Evolutionary conservation across 2,797 vertebrate genomes (phyloP), one percentile per base, ranked within the genome.

Genomic region (Pelobates cultripes): DNA sequence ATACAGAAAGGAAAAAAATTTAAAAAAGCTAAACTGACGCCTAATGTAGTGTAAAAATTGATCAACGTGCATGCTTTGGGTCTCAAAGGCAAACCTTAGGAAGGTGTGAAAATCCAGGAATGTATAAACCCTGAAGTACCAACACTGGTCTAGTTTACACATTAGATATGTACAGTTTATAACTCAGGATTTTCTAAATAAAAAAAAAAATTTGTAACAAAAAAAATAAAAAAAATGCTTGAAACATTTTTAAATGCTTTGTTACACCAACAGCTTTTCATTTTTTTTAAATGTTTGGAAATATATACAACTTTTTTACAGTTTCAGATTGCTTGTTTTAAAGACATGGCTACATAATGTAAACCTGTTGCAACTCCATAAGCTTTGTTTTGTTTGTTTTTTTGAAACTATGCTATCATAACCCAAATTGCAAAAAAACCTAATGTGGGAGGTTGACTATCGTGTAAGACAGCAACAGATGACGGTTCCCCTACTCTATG

Each of bases 231-330:
- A n/a, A n/a, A 89, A 85, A 92, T 88, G 91, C 92, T 92, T 90
- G 91, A 90, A 92, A 94, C 90, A 91, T 90, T 92, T 94, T 93
- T 93, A 93, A 95, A 95, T 93, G 93, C 92, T 93, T 94, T 92
- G 91, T 93, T 93, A 94, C 93, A 94, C 90, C 93, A 90, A 92
- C 91, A 94, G 90, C 92, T 91, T 91, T 91, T 51, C 73, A 69
- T 40, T 88, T 92, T 93, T 89, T 91, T 92, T n/a, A 94, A 93
- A 91, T 88, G 90, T 90, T 91, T 93, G 92, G 92, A 92, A 91
- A 90, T 94, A 93, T 92, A 91, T 92, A 93, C 92, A 94, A 88
- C 91, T 91, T 92, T 92, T 90, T 93, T 92, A 94, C 90, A 93
- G 90, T 92, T 91, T 92, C 91, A 87, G 88, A 91, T 88, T 88